A percentile compares a stretch with the other conserved stretches of the same genome.
Conservation (phyloP, 1,140 invertebrate species). For the Tachypleus tridentatus region DNA sequence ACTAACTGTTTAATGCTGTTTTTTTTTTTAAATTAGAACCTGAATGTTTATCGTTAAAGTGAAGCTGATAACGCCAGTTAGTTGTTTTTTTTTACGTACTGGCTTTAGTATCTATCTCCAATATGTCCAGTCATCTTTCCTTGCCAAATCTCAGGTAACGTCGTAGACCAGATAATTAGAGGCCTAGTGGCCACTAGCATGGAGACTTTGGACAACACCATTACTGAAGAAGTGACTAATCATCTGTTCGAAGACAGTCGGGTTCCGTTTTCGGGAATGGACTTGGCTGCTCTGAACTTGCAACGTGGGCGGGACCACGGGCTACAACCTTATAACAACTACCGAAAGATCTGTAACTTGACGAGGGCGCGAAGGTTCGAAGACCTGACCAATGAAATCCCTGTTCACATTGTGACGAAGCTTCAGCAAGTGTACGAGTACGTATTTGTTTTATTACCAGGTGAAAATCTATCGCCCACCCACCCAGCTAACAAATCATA, state of each 20-base stretch:
- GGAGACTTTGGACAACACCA: conserved; percentile 86
- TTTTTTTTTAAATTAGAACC: background rate
- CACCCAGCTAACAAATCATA: background rate
- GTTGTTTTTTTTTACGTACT: background rate
- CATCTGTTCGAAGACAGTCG: conserved; percentile 79
- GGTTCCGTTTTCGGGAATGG: conserved; percentile 70
- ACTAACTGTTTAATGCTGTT: background rate
- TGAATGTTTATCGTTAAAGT: background rate
- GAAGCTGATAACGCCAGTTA: background rate
- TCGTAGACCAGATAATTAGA: conserved; percentile 74
- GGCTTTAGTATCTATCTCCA: too few species aligned
- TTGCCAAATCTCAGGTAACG: conserved; percentile 34
- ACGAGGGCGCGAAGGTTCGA: conserved; percentile 52
- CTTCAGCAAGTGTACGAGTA: conserved; percentile 37
- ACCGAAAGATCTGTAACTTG: conserved; percentile 43
- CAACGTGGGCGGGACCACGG: conserved; percentile 47
- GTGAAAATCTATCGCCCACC: background rate
- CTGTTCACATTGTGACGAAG: conserved; percentile 40
- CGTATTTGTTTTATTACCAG: conserved; percentile 6
- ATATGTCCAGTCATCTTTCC: background rate
- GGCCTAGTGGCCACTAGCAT: conserved; percentile 79
- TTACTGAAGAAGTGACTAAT: conserved; percentile 86
- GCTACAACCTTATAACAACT: conserved; percentile 48
- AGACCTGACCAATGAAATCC: conserved; percentile 54
- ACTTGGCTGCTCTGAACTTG: conserved; percentile 81